phyloP scores from a whole-genome alignment of 2,113 vertebrate species.

The Pimephales promelas region DNA sequence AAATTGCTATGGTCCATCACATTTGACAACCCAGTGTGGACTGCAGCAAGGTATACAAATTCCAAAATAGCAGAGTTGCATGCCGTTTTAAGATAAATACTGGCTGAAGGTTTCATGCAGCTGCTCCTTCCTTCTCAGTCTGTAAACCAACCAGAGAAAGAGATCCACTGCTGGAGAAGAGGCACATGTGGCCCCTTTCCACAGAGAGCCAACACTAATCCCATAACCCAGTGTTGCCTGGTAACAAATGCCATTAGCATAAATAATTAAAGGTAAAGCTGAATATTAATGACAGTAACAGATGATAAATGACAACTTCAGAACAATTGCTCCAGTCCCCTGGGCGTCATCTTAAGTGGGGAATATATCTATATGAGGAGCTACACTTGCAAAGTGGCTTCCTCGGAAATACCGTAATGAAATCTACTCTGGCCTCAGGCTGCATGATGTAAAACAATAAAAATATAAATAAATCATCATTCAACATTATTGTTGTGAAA shows the following conservation, averaged over 20 bases:
- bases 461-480: neutral
- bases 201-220: conserved; percentile 24
- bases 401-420: neutral
- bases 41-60: neutral
- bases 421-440: neutral
- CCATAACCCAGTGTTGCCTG: conserved; percentile 39
- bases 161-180: conserved; percentile 15
- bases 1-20: neutral
- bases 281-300: conserved; percentile 67
- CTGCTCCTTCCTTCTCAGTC: neutral
- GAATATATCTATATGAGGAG: neutral
- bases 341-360: neutral
- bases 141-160: neutral
- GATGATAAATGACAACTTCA: conserved; percentile 57
- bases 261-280: conserved; percentile 72
- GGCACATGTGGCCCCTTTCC: conserved; percentile 30
- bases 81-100: neutral
- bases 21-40: neutral
- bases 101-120: neutral
- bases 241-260: conserved; percentile 63
- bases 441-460: neutral
- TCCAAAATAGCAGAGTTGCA: neutral
- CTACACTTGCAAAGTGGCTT: neutral
- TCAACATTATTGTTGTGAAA: neutral
- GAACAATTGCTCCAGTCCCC: neutral